Percentiles rank a stretch among this genome's conserved stretches.
Evolutionary conservation across 92 coral and sea anemone species (phyloP).

Genomic region (Epizoanthus scotinus): DNA sequence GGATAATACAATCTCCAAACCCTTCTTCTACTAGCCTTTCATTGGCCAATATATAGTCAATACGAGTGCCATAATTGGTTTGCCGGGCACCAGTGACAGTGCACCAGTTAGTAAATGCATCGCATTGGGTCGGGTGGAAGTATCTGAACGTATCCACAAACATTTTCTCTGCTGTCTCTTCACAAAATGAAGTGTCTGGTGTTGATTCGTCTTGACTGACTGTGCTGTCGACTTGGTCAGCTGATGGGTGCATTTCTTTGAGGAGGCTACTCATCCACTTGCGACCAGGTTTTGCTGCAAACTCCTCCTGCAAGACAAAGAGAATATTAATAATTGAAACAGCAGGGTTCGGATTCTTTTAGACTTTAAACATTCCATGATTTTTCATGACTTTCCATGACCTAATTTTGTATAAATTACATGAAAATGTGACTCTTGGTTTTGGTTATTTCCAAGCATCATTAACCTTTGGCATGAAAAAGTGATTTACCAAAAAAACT

Average conservation of each 20-base stretch:
- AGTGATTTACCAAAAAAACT: too few species aligned
- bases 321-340: too few species aligned
- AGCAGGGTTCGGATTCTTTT: too few species aligned
- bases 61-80: slow-evolving; percentile 93
- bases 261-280: slow-evolving; percentile 82
- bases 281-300: slow-evolving; percentile 80
- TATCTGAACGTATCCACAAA: slow-evolving; percentile 83
- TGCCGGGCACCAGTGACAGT: slow-evolving; percentile 92
- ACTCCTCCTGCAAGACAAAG: slow-evolving; percentile 62
- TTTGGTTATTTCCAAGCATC: too few species aligned
- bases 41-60: slow-evolving; percentile 91
- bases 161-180: slow-evolving; percentile 33
- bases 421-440: too few species aligned
- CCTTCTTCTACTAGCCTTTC: slow-evolving; percentile 54
- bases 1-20: slow-evolving; percentile 73
- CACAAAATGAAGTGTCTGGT: slow-evolving; percentile 5
- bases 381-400: too few species aligned
- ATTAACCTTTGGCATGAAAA: too few species aligned
- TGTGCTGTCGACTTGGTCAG: background rate
- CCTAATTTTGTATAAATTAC: too few species aligned
- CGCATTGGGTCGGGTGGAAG: slow-evolving; percentile 74
- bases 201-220: background rate
- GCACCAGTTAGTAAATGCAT: slow-evolving; percentile 95
- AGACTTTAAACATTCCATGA: too few species aligned
- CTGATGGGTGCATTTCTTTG: slow-evolving; percentile 13